A percentile compares a stretch with the other conserved stretches of the same genome.
Conservation (phyloP, 2,888 invertebrate species). For the Epistrophe eligans region DNA sequence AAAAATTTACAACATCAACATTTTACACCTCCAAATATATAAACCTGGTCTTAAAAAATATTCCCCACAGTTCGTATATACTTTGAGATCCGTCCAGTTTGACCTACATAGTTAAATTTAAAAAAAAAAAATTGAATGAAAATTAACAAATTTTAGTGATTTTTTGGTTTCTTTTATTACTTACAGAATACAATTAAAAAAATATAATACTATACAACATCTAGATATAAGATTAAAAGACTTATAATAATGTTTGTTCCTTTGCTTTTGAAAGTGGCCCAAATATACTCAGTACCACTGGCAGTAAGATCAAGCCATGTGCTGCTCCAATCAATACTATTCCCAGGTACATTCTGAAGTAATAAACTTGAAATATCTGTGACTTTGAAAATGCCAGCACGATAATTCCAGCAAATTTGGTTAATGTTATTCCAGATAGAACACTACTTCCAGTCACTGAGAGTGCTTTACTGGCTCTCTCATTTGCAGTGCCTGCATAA, state of each 20-base stretch:
- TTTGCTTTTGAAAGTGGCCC: constrained; percentile 83
- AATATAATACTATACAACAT: neutral
- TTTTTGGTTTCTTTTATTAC: neutral
- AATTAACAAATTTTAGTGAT: neutral
- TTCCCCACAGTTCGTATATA: no score
- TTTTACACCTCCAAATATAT: no score
- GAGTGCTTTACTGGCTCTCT: constrained; percentile 90
- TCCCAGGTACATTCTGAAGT: constrained; percentile 98
- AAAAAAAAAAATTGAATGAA: neutral
- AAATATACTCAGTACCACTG: constrained; percentile 93
- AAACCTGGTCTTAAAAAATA: no score
- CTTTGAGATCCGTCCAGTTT: no score
- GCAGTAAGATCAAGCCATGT: constrained; percentile 96
- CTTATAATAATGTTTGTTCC: constrained; percentile 8
- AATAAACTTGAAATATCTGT: constrained; percentile 93
- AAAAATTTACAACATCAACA: no score
- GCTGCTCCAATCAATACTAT: constrained; percentile 96
- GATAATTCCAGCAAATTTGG: constrained; percentile 95
- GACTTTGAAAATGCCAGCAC: constrained; percentile 97
- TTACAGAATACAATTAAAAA: neutral
- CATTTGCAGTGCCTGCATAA: constrained; percentile 83
- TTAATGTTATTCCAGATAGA: constrained; percentile 96
- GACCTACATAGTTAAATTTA: no score
- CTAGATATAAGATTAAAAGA: neutral
- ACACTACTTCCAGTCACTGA: constrained; percentile 95